A percentile compares a stretch with the other conserved stretches of the same genome.
Conservation (phyloP, 2,888 invertebrate genomes). For the Himalopsyche anomala region DNA sequence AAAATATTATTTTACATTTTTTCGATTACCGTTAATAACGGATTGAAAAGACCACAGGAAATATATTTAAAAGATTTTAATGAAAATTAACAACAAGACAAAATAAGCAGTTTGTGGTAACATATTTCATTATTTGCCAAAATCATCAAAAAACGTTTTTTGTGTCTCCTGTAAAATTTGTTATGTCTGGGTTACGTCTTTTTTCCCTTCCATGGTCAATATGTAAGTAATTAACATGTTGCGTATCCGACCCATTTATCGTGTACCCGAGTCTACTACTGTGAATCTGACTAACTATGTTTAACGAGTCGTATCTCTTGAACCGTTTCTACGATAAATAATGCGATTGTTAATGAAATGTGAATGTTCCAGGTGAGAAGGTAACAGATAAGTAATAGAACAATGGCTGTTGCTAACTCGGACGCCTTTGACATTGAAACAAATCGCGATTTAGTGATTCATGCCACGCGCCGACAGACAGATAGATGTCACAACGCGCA, state of each 20-base stretch:
- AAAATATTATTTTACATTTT: no score
- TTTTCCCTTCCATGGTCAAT: no score
- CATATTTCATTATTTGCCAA: no score
- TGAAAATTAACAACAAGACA: no score
- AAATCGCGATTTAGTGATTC: conserved; percentile 52
- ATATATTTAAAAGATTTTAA: no score
- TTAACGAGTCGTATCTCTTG: conserved; percentile 5
- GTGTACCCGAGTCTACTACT: not conserved
- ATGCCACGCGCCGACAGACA: conserved; percentile 56
- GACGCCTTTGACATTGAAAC: conserved; percentile 54
- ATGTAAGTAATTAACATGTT: no score
- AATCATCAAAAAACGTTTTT: no score
- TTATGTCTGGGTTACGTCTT: no score
- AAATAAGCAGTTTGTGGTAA: no score
- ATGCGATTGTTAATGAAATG: conserved; percentile 14
- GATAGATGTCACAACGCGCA: conserved; percentile 54
- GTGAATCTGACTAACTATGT: not conserved
- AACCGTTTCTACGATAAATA: not conserved
- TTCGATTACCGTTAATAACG: no score
- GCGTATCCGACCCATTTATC: not conserved
- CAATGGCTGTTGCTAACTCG: conserved; percentile 17
- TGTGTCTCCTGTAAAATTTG: no score
- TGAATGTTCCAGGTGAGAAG: conserved; percentile 40
- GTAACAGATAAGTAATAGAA: conserved; percentile 7
- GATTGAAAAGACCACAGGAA: no score